Conservation (phyloP, 2,113 vertebrate genomes). For the Gallinago jamesoni region DNA sequence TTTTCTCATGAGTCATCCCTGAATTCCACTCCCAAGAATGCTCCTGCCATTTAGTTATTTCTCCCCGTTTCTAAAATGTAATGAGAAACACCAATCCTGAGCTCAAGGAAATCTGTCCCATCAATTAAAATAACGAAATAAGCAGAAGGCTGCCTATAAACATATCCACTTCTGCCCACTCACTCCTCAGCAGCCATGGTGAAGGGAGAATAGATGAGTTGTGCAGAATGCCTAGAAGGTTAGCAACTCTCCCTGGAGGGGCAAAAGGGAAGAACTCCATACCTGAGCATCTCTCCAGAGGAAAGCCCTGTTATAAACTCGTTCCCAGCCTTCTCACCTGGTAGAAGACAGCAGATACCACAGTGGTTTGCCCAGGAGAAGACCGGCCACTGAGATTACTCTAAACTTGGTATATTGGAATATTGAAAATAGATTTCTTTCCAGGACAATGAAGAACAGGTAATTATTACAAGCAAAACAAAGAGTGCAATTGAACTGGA, state of each 20-base stretch:
- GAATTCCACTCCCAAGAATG: constrained; percentile 41
- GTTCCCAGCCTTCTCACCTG: neutral
- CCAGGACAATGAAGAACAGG: neutral
- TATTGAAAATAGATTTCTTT: neutral
- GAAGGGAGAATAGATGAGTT: constrained; percentile 12
- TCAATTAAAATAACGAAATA: constrained; percentile 43
- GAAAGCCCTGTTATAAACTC: neutral
- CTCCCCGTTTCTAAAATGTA: constrained; percentile 30
- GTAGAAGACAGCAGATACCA: neutral
- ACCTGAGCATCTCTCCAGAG: neutral
- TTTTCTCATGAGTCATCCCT: constrained; percentile 32
- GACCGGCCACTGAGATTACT: neutral
- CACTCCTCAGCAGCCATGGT: neutral
- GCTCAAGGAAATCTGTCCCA: constrained; percentile 33
- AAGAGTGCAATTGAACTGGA: neutral
- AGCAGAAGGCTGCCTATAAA: constrained; percentile 52
- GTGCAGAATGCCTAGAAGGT: constrained; percentile 11
- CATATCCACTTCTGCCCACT: constrained; percentile 30
- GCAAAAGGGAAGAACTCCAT: neutral
- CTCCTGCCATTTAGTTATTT: constrained; percentile 41
- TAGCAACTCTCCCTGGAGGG: neutral
- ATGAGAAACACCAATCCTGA: constrained; percentile 7
- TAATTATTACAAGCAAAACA: neutral
- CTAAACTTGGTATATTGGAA: neutral
- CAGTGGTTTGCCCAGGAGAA: neutral